These are phyloP conservation scores for Ciconia stormi DNA, from an alignment of 2,113 vertebrate genomes.

Conservation along the genomic window DNA sequence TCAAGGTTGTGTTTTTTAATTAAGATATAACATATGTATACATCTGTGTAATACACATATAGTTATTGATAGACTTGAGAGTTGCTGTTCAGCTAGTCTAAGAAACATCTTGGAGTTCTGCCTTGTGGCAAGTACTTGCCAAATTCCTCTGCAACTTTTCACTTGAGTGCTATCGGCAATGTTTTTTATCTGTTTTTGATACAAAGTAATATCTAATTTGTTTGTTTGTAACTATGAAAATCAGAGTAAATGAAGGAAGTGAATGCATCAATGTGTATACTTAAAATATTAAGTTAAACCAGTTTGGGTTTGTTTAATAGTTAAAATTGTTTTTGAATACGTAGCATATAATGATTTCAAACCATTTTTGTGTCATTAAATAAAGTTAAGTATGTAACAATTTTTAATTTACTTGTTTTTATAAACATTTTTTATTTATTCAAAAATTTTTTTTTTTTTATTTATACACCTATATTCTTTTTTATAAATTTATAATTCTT, in stretches of 20 bases:
- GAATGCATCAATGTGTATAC: background rate
- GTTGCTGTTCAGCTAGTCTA: background rate
- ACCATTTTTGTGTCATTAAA: background rate
- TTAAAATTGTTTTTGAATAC: background rate
- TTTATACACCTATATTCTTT: too few relatives aligned
- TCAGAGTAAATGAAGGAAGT: background rate
- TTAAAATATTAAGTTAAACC: background rate
- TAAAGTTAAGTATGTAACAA: background rate
- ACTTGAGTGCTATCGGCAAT: background rate
- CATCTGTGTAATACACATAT: background rate
- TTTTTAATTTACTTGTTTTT: background rate
- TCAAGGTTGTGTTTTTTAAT: background rate
- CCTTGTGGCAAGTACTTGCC: background rate
- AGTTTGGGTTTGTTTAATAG: background rate
- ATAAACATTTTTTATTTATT: too few relatives aligned
- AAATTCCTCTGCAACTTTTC: background rate
- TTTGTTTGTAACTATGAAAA: background rate
- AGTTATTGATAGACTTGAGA: background rate
- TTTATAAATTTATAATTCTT: too few relatives aligned
- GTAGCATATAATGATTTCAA: background rate
- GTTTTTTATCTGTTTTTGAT: background rate
- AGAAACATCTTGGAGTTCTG: background rate
- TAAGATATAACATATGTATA: background rate
- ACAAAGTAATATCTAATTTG: background rate
- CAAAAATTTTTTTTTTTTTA: too few relatives aligned